These are phyloP conservation scores for Drosophila orena DNA, from an alignment of 1,140 invertebrate genomes.

Conservation along the genomic window DNA sequence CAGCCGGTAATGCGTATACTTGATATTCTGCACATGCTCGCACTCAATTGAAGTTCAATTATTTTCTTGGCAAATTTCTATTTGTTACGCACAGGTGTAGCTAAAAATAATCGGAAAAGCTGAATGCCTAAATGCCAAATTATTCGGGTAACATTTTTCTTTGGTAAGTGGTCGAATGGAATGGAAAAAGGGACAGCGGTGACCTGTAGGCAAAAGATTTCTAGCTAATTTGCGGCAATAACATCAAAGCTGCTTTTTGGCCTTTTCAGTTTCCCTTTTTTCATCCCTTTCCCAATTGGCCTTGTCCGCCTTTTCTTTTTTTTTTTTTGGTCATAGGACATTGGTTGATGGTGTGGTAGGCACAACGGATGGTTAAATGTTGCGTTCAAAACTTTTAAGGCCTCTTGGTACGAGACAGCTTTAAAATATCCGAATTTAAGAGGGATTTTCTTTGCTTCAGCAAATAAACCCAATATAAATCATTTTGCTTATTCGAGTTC, in stretches of 20 bases:
- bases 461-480: not conserved
- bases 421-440: constrained; percentile 33
- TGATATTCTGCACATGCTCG: constrained; percentile 77
- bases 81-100: constrained; percentile 47
- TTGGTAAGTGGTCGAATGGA: constrained; percentile 43
- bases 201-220: constrained; percentile 73
- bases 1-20: constrained; percentile 52
- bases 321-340: constrained; percentile 7
- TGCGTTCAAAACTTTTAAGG: constrained; percentile 59
- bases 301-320: constrained; percentile 45
- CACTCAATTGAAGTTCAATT: constrained; percentile 81
- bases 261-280: constrained; percentile 70
- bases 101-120: constrained; percentile 28
- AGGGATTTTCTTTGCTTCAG: too few species aligned
- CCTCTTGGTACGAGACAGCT: not conserved
- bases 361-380: constrained; percentile 68
- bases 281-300: constrained; percentile 55
- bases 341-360: constrained; percentile 33
- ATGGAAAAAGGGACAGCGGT: constrained; percentile 28
- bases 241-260: constrained; percentile 75
- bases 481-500: not conserved
- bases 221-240: constrained; percentile 82
- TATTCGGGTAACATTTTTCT: too few species aligned
- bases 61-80: constrained; percentile 63
- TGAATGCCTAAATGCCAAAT: constrained; percentile 7